These are phyloP conservation scores for Parapristionchus giblindavisi DNA, from an alignment of 2,888 invertebrate genomes.

Conservation along the genomic window DNA sequence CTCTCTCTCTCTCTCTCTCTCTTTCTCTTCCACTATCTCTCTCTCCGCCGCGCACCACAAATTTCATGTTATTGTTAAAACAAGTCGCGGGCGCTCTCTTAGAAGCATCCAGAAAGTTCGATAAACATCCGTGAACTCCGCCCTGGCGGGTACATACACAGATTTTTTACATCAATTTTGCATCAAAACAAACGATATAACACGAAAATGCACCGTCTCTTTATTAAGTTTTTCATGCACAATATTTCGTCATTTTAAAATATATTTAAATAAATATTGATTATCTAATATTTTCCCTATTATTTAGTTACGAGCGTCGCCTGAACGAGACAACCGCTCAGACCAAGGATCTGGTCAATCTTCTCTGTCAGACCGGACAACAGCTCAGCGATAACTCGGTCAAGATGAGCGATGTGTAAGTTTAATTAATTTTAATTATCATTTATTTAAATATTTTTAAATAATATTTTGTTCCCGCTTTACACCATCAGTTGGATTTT, in stretches of 20 bases:
- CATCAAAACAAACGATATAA: too few species aligned
- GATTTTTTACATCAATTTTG: background rate
- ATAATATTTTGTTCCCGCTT: background rate
- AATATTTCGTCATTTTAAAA: too few species aligned
- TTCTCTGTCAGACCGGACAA: conserved; percentile 3
- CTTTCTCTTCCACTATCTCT: too few species aligned
- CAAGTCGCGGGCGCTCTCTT: too few species aligned
- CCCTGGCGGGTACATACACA: background rate
- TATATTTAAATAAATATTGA: too few species aligned
- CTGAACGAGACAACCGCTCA: conserved; percentile 31
- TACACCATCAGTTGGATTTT: background rate
- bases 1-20: too few species aligned
- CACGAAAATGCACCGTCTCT: too few species aligned
- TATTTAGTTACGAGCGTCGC: conserved; percentile 15
- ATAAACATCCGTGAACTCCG: too few species aligned
- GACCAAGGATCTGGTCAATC: conserved; percentile 19
- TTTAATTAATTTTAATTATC: background rate
- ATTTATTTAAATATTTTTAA: background rate
- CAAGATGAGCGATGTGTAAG: conserved; percentile 33
- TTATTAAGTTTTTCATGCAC: too few species aligned
- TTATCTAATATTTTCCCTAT: background rate
- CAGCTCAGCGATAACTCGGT: conserved; percentile 21
- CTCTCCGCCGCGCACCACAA: too few species aligned
- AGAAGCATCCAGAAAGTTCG: too few species aligned
- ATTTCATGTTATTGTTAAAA: too few species aligned